These are phyloP conservation scores for Drosophila pseudoobscura DNA, from an alignment of 1,140 invertebrate genomes.

Conservation along the genomic window DNA sequence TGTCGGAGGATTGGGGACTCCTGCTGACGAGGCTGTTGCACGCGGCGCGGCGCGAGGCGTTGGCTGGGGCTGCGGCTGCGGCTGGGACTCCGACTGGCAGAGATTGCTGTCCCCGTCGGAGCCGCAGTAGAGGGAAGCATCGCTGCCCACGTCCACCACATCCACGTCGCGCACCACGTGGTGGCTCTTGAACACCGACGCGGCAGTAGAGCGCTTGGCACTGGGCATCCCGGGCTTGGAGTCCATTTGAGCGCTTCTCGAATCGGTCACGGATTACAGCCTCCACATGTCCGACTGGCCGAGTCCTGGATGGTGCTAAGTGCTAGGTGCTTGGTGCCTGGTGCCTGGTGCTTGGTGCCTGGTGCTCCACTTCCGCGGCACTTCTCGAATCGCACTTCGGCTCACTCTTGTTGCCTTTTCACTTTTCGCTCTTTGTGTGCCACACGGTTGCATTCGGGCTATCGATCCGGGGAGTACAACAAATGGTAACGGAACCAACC, in stretches of 20 bases:
- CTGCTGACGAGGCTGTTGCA: constrained; percentile 31
- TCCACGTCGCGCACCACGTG: constrained; percentile 60
- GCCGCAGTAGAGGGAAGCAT: constrained; percentile 75
- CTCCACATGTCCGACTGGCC: constrained; percentile 29
- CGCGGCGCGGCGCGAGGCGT: constrained; percentile 73
- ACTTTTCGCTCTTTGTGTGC: constrained; percentile 15
- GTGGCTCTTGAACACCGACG: constrained; percentile 67
- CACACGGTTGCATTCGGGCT: constrained; percentile 72
- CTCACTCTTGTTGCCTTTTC: constrained; percentile 39
- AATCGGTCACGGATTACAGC: constrained; percentile 6
- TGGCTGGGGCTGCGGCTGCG: constrained; percentile 61
- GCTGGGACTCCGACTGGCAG: constrained; percentile 21
- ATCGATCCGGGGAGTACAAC: constrained; percentile 61
- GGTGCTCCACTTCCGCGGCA: constrained; percentile 11
- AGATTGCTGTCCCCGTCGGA: constrained; percentile 40
- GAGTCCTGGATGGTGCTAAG: not conserved
- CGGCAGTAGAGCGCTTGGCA: constrained; percentile 64
- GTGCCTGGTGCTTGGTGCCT: constrained; percentile 10
- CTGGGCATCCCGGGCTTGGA: constrained; percentile 54
- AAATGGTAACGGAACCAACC: constrained; percentile 46
- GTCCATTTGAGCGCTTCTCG: constrained; percentile 13
- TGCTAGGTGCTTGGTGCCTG: not conserved
- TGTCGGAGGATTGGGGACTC: constrained; percentile 70
- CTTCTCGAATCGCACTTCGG: too few species aligned
- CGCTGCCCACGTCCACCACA: constrained; percentile 77